These are phyloP conservation scores for Ptychodera flava DNA, from an alignment of 35 echinoderm and acorn worm species.

Conservation along the genomic window DNA sequence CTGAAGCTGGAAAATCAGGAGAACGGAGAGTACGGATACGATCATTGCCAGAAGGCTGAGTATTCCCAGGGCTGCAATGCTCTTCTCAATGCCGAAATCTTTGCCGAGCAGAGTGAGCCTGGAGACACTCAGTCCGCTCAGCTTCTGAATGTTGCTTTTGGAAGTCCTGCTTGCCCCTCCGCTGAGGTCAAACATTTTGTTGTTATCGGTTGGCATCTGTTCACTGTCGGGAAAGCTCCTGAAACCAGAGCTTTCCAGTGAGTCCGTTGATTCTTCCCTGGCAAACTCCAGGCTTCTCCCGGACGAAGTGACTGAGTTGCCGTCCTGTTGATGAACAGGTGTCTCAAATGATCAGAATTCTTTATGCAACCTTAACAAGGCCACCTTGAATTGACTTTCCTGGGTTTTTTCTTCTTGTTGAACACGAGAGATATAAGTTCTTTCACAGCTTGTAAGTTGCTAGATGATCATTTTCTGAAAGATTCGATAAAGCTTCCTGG, in stretches of 20 bases:
- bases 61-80: conserved; percentile 46
- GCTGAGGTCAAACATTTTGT: not conserved
- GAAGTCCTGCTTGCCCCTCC: not conserved
- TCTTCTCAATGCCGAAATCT: conserved; percentile 53
- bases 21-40: conserved; percentile 44
- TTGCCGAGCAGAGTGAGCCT: conserved; percentile 6
- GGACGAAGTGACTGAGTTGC: too few relatives aligned
- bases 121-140: not conserved
- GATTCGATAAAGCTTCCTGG: too few relatives aligned
- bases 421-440: too few relatives aligned
- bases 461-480: too few relatives aligned
- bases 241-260: not conserved
- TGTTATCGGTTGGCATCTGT: not conserved
- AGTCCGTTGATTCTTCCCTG: not conserved
- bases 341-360: too few relatives aligned
- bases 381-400: too few relatives aligned
- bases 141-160: not conserved
- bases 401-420: too few relatives aligned
- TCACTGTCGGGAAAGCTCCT: not conserved
- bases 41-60: conserved; percentile 52
- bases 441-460: too few relatives aligned
- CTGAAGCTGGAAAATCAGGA: conserved; percentile 46
- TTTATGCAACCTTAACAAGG: too few relatives aligned
- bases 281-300: not conserved
- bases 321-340: too few relatives aligned